Evolutionary conservation across 2,797 vertebrate species (phyloP), one percentile per base, ranked within the genome.

Genomic region (Amazona ochrocephala): DNA sequence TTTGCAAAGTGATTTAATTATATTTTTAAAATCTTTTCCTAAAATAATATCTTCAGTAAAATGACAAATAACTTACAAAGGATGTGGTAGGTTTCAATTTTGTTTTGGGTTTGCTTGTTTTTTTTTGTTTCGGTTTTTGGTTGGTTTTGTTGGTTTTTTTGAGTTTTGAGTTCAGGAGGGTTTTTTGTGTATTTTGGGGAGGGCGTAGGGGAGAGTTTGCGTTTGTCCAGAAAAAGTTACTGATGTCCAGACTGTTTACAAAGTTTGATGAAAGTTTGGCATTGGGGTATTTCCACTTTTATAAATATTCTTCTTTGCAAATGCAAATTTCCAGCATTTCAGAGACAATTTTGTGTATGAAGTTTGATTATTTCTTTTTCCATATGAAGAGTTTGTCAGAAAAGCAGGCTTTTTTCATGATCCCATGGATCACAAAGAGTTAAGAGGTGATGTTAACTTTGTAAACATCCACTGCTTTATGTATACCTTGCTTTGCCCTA

Each of bases 381-480:
- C 90, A 29, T 73, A 72, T 39, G 7, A 85, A 72, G n/a, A 34
- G 15, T 34, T 77, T 89, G 29, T 56, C 39, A 82, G 30, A 86
- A 89, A 75, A 70, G 24, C 26, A 54, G 29, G 5, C 29, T 23
- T 68, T 84, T 92, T 76, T 81, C 41, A 44, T 60, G 37, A 30
- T 62, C 19, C 3, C 32, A 65, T 73, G 45, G 22, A 68, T 47
- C 44, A 64, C 21, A 82, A 34, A 94, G 51, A 66, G 89, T 90
- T 94, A 87, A 79, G 67, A 87, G 32, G 47, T 71, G 85, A 42
- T 72, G 54, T 39, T 86, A 79, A 48, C 74, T 84, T 94, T 88
- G 17, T 82, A 85, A 94, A 89, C 50, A 72, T 80, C 32, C 21
- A 54, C 65, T 45, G 24, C 26, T 84, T 83, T 74, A 66, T 20